Percentiles rank a stretch among this genome's conserved stretches.
phyloP scores from a whole-genome alignment of 2,797 vertebrate species.

The Bucorvus abyssinicus region DNA sequence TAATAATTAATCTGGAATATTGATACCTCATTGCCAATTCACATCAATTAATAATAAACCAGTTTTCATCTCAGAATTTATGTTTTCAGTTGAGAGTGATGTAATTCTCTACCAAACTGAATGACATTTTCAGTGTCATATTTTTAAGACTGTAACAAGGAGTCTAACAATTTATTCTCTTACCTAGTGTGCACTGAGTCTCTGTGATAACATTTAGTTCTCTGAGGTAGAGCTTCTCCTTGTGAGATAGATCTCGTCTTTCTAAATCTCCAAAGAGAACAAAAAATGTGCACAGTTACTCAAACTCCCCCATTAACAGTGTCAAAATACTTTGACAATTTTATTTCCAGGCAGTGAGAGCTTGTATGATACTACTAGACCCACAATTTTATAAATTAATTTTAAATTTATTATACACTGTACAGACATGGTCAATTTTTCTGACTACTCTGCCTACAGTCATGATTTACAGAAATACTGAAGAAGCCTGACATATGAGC shows the following conservation, averaged over 20 bases:
- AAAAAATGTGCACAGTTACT: background rate
- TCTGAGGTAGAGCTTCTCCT: constrained; percentile 96
- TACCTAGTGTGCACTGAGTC: constrained; percentile 97
- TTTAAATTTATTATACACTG: background rate
- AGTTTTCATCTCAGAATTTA: background rate
- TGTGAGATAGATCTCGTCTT: constrained; percentile 95
- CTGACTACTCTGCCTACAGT: background rate
- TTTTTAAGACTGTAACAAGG: background rate
- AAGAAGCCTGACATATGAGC: background rate
- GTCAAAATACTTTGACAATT: background rate
- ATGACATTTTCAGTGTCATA: background rate
- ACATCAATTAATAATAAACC: background rate
- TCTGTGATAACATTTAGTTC: constrained; percentile 98
- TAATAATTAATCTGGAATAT: background rate
- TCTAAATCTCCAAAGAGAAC: constrained; percentile 88
- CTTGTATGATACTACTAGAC: background rate
- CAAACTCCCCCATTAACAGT: background rate
- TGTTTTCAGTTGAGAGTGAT: background rate
- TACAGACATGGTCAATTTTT: background rate
- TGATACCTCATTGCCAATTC: background rate
- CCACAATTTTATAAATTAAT: background rate
- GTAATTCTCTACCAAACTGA: background rate
- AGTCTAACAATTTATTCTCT: background rate
- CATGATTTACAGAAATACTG: background rate
- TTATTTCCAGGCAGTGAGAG: background rate